Evolutionary conservation across 1,140 invertebrate genomes (phyloP), one percentile per base, ranked within the genome.

Genomic region (Drosophila willistoni): DNA sequence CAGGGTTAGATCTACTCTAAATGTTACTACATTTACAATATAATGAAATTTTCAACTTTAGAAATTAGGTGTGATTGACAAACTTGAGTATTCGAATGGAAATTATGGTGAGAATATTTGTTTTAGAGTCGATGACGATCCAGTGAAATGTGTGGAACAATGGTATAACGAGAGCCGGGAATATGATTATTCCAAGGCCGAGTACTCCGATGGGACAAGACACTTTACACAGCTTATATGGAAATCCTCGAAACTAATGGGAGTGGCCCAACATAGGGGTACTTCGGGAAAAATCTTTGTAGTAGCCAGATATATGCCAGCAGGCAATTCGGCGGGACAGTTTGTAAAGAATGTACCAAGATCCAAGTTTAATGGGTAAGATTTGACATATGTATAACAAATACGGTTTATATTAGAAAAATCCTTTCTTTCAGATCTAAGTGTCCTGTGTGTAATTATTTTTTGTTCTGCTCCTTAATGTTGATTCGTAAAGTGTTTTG

Each of bases 231-330:
- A 55, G n/a, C 25, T 33, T 14, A 10, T 56, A 14, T 56, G 29
- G 29, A 34, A 56, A 7, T 14, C 55, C 9, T 14, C n/a, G 9
- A 1, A 56, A 56, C 12, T 10, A 13, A n/a, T 56, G 47, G 47
- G 47, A 7, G 47, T 54, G 10, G 19, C 7, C 51, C 51, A 55
- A 7, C 12, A 14, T 56, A 6, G n/a, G 13, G 19, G n/a, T 3
- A 33, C 55, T 33, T 34, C 55, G 7, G 55, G 55, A n/a, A 56
- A 33, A 9, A 56, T 56, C 13, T 56, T 56, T 55, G 19, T 55
- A n/a, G 51, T 55, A 1, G 47, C 47, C 0, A 25, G 47, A 25
- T 54, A 54, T 13, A 12, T 1, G 4, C 47, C 47, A 54, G 19
- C 17, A 22, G 47, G 47, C 12, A 54, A 54, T 25, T 10, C 5